Percentiles rank a stretch among this genome's conserved stretches.
These are phyloP conservation scores for Linepithema humile DNA, from an alignment of 1,140 invertebrate genomes.

Conservation along the genomic window DNA sequence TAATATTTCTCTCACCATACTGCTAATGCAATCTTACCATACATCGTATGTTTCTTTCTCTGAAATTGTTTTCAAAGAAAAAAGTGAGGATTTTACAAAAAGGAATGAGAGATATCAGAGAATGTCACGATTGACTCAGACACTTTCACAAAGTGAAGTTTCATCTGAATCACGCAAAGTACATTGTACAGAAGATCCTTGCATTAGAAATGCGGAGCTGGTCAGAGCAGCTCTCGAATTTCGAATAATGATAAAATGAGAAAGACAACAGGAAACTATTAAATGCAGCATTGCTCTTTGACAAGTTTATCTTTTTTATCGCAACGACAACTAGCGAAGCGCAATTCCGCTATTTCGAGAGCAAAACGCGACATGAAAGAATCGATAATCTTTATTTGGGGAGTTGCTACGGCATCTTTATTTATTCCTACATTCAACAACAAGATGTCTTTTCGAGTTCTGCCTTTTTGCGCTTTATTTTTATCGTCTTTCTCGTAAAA, in stretches of 20 bases:
- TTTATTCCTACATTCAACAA: constrained; percentile 16
- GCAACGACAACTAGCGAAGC: constrained; percentile 3
- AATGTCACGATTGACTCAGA: constrained; percentile 13
- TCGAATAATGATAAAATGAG: constrained; percentile 42
- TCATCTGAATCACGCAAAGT: constrained; percentile 30
- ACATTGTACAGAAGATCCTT: constrained; percentile 32
- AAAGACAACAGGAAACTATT: neutral
- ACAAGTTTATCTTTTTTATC: constrained; percentile 16
- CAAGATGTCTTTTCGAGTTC: neutral
- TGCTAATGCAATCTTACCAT: neutral
- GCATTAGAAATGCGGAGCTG: constrained; percentile 32
- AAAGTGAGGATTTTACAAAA: too few relatives aligned
- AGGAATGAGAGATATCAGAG: constrained; percentile 7
- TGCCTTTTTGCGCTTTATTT: neutral
- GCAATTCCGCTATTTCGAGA: constrained; percentile 5
- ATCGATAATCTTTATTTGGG: constrained; percentile 48
- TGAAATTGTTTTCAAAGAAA: neutral
- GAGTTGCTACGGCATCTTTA: constrained; percentile 34
- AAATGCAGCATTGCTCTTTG: constrained; percentile 33
- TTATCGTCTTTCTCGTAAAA: neutral
- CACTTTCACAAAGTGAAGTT: constrained; percentile 58
- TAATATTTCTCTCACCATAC: too few relatives aligned
- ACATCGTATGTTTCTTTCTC: neutral
- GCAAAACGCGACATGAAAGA: constrained; percentile 32
- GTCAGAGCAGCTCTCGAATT: neutral